phyloP scores from a whole-genome alignment of 2,797 vertebrate genomes.

The Chloroceryle amazona region DNA sequence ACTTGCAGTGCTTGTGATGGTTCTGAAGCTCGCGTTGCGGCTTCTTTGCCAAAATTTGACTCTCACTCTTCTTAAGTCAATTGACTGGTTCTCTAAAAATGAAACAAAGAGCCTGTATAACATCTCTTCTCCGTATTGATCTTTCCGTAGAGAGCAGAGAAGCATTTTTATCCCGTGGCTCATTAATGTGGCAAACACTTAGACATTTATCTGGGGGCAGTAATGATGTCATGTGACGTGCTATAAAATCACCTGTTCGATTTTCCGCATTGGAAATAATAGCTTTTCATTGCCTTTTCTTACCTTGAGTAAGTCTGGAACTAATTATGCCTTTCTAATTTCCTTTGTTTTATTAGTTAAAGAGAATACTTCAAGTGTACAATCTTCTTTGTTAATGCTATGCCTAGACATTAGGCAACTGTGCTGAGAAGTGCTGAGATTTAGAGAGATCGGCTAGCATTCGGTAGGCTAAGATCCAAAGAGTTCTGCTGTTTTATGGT shows the following conservation, averaged over 20 bases:
- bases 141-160: conserved; percentile 60
- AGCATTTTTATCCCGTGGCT: conserved; percentile 74
- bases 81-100: conserved; percentile 59
- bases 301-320: not conserved
- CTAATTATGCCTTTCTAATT: conserved; percentile 48
- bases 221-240: conserved; percentile 75
- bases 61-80: conserved; percentile 14
- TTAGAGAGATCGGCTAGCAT: not conserved
- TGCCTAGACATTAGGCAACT: not conserved
- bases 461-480: not conserved
- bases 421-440: not conserved
- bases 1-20: conserved; percentile 23
- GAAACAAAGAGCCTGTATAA: conserved; percentile 20
- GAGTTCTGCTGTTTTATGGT: not conserved
- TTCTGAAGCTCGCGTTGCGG: conserved; percentile 9
- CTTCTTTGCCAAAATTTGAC: conserved; percentile 42
- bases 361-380: not conserved
- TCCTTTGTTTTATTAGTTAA: conserved; percentile 56
- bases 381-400: not conserved
- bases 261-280: conserved; percentile 63
- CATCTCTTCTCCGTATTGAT: conserved; percentile 71
- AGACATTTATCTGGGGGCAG: conserved; percentile 71
- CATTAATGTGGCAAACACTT: conserved; percentile 74
- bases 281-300: conserved; percentile 54
- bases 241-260: conserved; percentile 64